phyloP scores from a whole-genome alignment of 2,113 vertebrate species.

The Montifringilla adamsi region DNA sequence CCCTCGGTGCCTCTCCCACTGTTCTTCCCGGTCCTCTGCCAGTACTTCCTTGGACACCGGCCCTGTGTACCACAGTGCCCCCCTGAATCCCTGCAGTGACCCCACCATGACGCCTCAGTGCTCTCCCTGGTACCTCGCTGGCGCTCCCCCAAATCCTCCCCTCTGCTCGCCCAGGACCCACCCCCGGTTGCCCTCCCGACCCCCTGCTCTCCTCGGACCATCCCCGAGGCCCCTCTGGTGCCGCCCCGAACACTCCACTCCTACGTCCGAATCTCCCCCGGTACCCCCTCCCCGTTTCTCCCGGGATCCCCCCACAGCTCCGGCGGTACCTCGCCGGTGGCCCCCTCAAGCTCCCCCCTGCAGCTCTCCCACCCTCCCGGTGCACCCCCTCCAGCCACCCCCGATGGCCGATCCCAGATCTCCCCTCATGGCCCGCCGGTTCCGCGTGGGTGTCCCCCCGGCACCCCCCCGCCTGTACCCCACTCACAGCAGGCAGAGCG shows the following conservation, averaged over 20 bases:
- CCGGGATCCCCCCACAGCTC: not conserved
- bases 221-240: not conserved
- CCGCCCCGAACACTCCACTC: not conserved
- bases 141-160: not conserved
- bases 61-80: not conserved
- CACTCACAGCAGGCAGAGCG: not conserved
- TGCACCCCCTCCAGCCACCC: not conserved
- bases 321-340: too few relatives aligned
- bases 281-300: not conserved
- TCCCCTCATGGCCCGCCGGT: not conserved
- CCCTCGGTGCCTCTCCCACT: not conserved
- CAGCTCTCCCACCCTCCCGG: too few relatives aligned
- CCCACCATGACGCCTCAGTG: not conserved
- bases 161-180: not conserved
- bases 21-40: not conserved
- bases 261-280: not conserved
- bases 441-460: not conserved
- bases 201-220: not conserved
- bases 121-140: too few relatives aligned
- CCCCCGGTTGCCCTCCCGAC: not conserved
- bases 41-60: not conserved
- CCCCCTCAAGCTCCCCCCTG: too few relatives aligned
- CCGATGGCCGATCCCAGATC: not conserved
- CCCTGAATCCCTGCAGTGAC: not conserved
- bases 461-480: not conserved